phyloP scores from a whole-genome alignment of 2,888 invertebrate genomes.

The Coelinius sp. region DNA sequence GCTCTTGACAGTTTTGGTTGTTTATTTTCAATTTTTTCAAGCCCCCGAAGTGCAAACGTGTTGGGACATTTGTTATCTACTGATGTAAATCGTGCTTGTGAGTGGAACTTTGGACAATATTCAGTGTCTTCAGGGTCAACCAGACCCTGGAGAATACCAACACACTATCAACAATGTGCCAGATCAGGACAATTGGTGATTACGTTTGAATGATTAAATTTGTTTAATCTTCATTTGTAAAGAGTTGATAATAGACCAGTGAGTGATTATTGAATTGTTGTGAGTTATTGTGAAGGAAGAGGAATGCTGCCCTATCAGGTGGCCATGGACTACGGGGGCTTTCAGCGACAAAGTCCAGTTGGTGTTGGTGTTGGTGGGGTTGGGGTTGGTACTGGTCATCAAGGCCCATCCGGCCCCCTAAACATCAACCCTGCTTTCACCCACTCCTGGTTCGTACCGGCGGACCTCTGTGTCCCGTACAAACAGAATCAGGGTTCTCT shows the following conservation, averaged over 20 bases:
- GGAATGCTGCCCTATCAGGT: slow-evolving; percentile 90
- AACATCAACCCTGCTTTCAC: slow-evolving; percentile 87
- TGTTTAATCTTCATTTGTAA: neutral
- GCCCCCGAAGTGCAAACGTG: neutral
- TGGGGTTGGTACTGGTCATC: slow-evolving; percentile 76
- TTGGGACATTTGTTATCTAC: neutral
- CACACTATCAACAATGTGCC: neutral
- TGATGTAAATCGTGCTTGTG: neutral
- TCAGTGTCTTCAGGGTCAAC: slow-evolving; percentile 9
- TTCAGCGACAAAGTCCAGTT: slow-evolving; percentile 72
- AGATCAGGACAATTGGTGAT: neutral
- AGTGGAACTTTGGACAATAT: neutral
- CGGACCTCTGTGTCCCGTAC: slow-evolving; percentile 93
- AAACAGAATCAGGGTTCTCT: slow-evolving; percentile 84
- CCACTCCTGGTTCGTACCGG: slow-evolving; percentile 96
- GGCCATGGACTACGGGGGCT: slow-evolving; percentile 80
- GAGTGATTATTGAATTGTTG: slow-evolving; percentile 34
- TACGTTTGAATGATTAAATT: neutral
- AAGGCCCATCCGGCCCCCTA: slow-evolving; percentile 83
- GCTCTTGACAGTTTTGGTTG: slow-evolving; percentile 32
- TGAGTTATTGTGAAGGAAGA: slow-evolving; percentile 32
- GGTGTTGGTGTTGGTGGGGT: slow-evolving; percentile 65
- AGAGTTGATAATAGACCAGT: neutral
- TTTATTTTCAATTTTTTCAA: slow-evolving; percentile 14
- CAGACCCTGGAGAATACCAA: neutral